Percentiles rank a stretch among this genome's conserved stretches.
Evolutionary conservation across 2,797 vertebrate species (phyloP).

Genomic region (Enteromius treurensis): DNA sequence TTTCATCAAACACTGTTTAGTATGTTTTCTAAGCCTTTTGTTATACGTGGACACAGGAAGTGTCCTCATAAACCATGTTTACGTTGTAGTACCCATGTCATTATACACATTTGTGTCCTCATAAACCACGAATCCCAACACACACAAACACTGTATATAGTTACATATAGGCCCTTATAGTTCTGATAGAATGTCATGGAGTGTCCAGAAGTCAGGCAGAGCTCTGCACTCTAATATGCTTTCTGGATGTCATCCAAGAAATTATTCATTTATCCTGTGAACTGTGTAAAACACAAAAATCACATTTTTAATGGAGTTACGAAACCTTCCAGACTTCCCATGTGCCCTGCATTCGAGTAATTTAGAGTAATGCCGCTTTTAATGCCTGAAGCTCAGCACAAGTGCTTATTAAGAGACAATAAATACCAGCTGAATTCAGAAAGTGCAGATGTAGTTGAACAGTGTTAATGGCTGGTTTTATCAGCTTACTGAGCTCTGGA

Average conservation of each 20-base stretch:
- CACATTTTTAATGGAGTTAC: neutral
- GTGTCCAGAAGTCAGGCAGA: neutral
- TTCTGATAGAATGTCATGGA: neutral
- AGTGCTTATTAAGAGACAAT: constrained; percentile 30
- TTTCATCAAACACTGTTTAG: too few relatives aligned
- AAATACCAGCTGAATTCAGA: constrained; percentile 10
- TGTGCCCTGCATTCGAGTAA: constrained; percentile 33
- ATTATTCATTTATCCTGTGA: constrained; percentile 39
- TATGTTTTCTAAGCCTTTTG: too few relatives aligned
- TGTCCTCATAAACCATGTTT: too few relatives aligned
- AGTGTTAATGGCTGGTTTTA: constrained; percentile 39
- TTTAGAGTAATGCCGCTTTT: constrained; percentile 14
- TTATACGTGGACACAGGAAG: too few relatives aligned
- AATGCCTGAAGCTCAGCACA: constrained; percentile 24
- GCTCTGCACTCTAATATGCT: constrained; percentile 13
- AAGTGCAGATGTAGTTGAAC: neutral
- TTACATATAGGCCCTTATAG: neutral
- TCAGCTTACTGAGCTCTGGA: neutral
- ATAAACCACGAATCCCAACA: too few relatives aligned
- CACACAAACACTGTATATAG: neutral
- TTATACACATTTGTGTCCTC: too few relatives aligned
- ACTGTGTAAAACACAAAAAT: constrained; percentile 21
- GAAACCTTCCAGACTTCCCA: constrained; percentile 33
- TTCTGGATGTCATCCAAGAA: constrained; percentile 44
- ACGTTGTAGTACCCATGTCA: too few relatives aligned